Percentiles rank a stretch among this genome's conserved stretches.
Evolutionary conservation across 2,888 invertebrate species (phyloP).

Genomic region (Habrosyne pyritoides): DNA sequence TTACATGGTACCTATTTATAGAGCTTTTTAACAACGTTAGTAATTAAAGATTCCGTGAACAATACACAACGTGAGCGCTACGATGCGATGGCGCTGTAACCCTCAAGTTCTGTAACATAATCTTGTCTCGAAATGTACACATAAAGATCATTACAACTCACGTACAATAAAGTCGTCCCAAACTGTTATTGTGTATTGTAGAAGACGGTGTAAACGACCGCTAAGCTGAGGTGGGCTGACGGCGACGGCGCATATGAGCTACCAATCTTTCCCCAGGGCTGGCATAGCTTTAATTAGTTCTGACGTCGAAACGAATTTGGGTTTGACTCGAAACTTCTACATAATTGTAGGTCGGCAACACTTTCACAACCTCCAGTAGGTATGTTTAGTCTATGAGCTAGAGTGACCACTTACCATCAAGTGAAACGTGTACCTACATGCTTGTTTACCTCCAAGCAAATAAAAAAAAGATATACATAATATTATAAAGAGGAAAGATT

Average conservation of each 20-base stretch:
- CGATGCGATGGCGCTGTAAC: neutral
- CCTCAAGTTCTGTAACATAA: neutral
- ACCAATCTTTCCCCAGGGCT: slow-evolving; percentile 20
- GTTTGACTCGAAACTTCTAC: neutral
- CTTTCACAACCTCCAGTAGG: no score
- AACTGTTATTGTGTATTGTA: neutral
- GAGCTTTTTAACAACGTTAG: no score
- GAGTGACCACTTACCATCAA: no score
- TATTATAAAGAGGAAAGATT: no score
- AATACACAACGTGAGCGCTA: neutral
- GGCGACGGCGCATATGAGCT: slow-evolving; percentile 20
- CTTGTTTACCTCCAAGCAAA: no score
- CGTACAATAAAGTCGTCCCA: neutral
- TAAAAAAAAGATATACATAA: no score
- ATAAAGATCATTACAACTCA: neutral
- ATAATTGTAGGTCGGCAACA: no score
- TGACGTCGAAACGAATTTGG: no score
- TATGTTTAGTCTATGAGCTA: no score
- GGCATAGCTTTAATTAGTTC: slow-evolving; percentile 26
- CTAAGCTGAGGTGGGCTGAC: neutral
- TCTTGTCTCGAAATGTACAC: neutral
- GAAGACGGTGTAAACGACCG: neutral
- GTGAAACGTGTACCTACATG: no score
- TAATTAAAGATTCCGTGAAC: no score
- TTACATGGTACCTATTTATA: no score